These are phyloP conservation scores for Thrips palmi DNA, from an alignment of 1,140 invertebrate genomes.

Conservation along the genomic window DNA sequence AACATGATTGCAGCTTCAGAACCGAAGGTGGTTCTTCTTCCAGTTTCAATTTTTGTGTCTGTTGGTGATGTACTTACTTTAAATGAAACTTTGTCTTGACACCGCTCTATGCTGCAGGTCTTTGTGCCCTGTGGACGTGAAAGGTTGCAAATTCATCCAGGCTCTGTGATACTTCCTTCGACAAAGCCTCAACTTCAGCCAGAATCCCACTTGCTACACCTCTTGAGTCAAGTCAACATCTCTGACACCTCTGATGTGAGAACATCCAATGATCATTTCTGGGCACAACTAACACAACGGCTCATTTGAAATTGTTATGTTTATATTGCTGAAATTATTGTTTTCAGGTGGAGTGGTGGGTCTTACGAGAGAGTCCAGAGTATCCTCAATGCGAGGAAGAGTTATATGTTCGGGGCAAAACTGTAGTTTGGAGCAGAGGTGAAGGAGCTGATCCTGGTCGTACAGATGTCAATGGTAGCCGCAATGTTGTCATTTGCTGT, in stretches of 20 bases:
- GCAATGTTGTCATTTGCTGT: slow-evolving; percentile 34
- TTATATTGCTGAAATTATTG: neutral
- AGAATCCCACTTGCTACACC: slow-evolving; percentile 43
- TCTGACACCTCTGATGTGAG: slow-evolving; percentile 33
- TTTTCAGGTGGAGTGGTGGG: slow-evolving; percentile 44
- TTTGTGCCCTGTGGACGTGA: slow-evolving; percentile 76
- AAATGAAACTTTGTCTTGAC: neutral
- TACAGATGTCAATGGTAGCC: slow-evolving; percentile 16
- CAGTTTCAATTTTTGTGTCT: neutral
- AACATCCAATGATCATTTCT: slow-evolving; percentile 8
- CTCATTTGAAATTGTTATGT: slow-evolving; percentile 7
- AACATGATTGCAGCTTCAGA: slow-evolving; percentile 63
- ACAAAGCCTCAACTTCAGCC: slow-evolving; percentile 24
- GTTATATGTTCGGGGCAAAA: slow-evolving; percentile 67
- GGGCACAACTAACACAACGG: neutral
- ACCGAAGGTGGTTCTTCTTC: slow-evolving; percentile 43
- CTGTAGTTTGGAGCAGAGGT: slow-evolving; percentile 46
- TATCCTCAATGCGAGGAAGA: slow-evolving; percentile 50
- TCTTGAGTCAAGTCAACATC: slow-evolving; percentile 52
- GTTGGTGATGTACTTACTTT: neutral
- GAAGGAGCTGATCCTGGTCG: slow-evolving; percentile 10
- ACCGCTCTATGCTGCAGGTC: slow-evolving; percentile 36
- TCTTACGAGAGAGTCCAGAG: slow-evolving; percentile 31
- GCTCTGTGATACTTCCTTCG: slow-evolving; percentile 26
- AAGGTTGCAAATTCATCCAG: slow-evolving; percentile 59